Evolutionary conservation across 1,140 invertebrate species (phyloP).

Genomic region (Drosophila serrata): DNA sequence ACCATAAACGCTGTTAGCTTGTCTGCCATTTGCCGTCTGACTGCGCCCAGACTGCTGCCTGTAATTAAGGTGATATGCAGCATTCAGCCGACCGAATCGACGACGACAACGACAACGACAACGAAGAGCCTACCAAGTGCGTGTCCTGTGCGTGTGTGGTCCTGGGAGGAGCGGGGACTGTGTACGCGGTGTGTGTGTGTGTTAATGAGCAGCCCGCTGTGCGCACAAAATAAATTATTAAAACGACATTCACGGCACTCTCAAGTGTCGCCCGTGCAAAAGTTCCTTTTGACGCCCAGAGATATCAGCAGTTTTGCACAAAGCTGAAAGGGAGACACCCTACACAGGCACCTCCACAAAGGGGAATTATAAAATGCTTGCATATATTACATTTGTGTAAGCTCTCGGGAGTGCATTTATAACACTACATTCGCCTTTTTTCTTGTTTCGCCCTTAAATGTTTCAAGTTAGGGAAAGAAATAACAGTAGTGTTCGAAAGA

Average conservation of each 20-base stretch:
- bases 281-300: slow-evolving; percentile 40
- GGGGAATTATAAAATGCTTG: slow-evolving; percentile 27
- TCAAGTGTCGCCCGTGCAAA: slow-evolving; percentile 49
- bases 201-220: slow-evolving; percentile 79
- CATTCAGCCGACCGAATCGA: slow-evolving; percentile 66
- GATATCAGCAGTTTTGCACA: slow-evolving; percentile 28
- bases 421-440: slow-evolving; percentile 1
- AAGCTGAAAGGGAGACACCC: slow-evolving; percentile 18
- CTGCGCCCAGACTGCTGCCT: slow-evolving; percentile 79
- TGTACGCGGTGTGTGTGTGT: slow-evolving; percentile 43
- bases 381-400: slow-evolving; percentile 15
- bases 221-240: slow-evolving; percentile 79
- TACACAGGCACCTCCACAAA: slow-evolving; percentile 3
- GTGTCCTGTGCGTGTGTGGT: slow-evolving; percentile 66
- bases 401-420: slow-evolving; percentile 2
- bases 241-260: slow-evolving; percentile 61
- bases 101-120: slow-evolving; percentile 29
- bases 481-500: not conserved
- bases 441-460: not conserved
- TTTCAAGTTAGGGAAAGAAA: not conserved
- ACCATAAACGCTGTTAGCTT: slow-evolving; percentile 79
- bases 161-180: not conserved
- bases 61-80: slow-evolving; percentile 83
- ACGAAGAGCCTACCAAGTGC: slow-evolving; percentile 60
- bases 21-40: slow-evolving; percentile 79